Conservation (phyloP, 2,113 vertebrate species). For the Ophiodon elongatus region DNA sequence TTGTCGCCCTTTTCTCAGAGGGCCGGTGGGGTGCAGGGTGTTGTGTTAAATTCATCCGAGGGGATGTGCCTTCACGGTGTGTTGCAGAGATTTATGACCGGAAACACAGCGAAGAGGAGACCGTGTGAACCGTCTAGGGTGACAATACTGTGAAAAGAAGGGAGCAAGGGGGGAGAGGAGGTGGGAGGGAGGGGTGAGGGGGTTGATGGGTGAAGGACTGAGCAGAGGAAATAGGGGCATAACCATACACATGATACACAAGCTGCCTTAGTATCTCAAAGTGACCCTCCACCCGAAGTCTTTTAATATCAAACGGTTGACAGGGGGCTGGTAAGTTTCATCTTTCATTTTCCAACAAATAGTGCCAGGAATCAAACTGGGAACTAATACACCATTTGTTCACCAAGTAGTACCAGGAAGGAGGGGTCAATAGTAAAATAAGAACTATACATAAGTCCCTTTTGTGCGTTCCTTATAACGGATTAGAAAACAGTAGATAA, state of each 20-base stretch:
- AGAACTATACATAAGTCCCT: background rate
- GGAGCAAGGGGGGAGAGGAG: constrained; percentile 9
- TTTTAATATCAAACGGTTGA: constrained; percentile 26
- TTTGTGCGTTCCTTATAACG: background rate
- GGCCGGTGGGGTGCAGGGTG: constrained; percentile 42
- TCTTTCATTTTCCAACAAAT: constrained; percentile 13
- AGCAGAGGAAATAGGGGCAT: constrained; percentile 21
- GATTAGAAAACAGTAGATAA: background rate
- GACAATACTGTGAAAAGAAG: constrained; percentile 78
- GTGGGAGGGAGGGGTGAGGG: background rate
- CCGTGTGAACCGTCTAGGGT: constrained; percentile 79
- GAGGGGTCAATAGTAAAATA: constrained; percentile 22
- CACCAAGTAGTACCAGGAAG: constrained; percentile 17
- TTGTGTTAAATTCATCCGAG: constrained; percentile 71
- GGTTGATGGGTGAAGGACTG: constrained; percentile 1
- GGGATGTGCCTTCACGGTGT: constrained; percentile 76
- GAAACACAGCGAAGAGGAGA: constrained; percentile 76
- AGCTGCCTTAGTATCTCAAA: constrained; percentile 18
- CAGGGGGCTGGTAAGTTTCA: constrained; percentile 13
- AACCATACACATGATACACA: constrained; percentile 38
- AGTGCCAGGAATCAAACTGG: constrained; percentile 17
- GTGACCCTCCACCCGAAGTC: constrained; percentile 12
- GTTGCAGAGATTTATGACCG: constrained; percentile 80
- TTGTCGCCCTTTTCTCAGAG: constrained; percentile 48
- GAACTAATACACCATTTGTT: background rate